Conservation (phyloP, 2,888 invertebrate genomes). For the Xanthostigma xanthostigma region DNA sequence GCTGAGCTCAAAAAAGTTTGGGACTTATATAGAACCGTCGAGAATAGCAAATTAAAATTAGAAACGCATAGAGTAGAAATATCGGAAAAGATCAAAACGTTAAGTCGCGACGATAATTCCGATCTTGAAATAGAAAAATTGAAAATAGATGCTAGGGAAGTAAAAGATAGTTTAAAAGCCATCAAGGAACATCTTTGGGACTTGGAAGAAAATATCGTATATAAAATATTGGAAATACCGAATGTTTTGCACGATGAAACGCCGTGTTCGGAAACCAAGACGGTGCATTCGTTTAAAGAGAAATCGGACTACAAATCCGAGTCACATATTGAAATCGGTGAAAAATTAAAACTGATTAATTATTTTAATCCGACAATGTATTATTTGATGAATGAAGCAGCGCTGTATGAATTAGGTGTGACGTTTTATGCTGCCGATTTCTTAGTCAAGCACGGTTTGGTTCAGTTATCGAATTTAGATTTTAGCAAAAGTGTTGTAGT, state of each 20-base stretch:
- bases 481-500: slow-evolving; percentile 59
- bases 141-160: slow-evolving; percentile 32
- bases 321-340: slow-evolving; percentile 40
- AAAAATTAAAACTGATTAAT: slow-evolving; percentile 35
- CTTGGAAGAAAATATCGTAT: slow-evolving; percentile 54
- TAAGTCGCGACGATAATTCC: slow-evolving; percentile 21
- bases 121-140: slow-evolving; percentile 34
- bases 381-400: slow-evolving; percentile 51
- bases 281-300: slow-evolving; percentile 19
- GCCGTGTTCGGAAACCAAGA: slow-evolving; percentile 28
- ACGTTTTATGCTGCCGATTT: slow-evolving; percentile 35
- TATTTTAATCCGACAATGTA: slow-evolving; percentile 42
- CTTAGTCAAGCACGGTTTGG: slow-evolving; percentile 34
- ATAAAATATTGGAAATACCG: slow-evolving; percentile 50
- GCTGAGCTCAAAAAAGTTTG: slow-evolving; percentile 41
- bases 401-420: slow-evolving; percentile 50
- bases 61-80: slow-evolving; percentile 37
- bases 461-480: slow-evolving; percentile 60
- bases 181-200: slow-evolving; percentile 49
- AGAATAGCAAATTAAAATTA: neutral
- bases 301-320: slow-evolving; percentile 25
- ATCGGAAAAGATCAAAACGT: slow-evolving; percentile 30
- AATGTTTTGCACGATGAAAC: slow-evolving; percentile 51
- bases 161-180: slow-evolving; percentile 33
- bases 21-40: slow-evolving; percentile 41